Base-by-base conservation (phyloP, 2,113 vertebrate species). In the Lates calcarifer region DNA sequence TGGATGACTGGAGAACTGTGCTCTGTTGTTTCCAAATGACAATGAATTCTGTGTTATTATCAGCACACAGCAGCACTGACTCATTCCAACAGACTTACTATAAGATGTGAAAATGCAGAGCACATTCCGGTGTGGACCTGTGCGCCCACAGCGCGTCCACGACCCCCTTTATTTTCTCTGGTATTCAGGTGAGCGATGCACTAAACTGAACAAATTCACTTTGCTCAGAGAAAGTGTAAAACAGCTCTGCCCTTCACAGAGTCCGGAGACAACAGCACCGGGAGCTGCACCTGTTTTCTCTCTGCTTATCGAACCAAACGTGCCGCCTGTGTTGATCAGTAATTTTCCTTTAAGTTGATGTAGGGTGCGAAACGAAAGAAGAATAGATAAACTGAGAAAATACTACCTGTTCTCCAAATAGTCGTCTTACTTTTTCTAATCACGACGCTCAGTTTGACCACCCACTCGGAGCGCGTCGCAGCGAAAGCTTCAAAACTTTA, bases 401-500 rank as follows among this genome's bases (percentile, higher is more conserved):
- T n/a, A n/a, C 9, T 41, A 41, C 39, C 39, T 87, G 80, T 28
- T 74, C 71, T 63, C 33, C 37, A 26, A 76, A 67, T 45, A 63
- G 20, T 47, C 56, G n/a, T 3, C 26, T 56, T 57, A 77, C 72
- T 72, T 79, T 74, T 28, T 69, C 18, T 51, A 20, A 71, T 47
- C 60, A 60, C 83, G 70, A 64, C 58, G 62, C 70, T 29, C 61
- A 47, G 7, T 74, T 63, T 60, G 83, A 39, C 66, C 63, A 62
- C 74, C 72, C 64, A 56, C 78, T 65, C 78, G 18, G 73, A 5
- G 90, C 75, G 80, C 87, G 79, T 80, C 56, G 79, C 3, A 2
- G 75, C 77, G 24, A 33, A 33, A 64, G 81, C 86, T 85, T 84
- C 53, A 74, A 91, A 92, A 92, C 77, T 92, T 93, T 87, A 69